A percentile compares a stretch with the other conserved stretches of the same genome.
These are phyloP conservation scores for Drosophila ficusphila DNA, from an alignment of 1,140 invertebrate species.

Conservation along the genomic window DNA sequence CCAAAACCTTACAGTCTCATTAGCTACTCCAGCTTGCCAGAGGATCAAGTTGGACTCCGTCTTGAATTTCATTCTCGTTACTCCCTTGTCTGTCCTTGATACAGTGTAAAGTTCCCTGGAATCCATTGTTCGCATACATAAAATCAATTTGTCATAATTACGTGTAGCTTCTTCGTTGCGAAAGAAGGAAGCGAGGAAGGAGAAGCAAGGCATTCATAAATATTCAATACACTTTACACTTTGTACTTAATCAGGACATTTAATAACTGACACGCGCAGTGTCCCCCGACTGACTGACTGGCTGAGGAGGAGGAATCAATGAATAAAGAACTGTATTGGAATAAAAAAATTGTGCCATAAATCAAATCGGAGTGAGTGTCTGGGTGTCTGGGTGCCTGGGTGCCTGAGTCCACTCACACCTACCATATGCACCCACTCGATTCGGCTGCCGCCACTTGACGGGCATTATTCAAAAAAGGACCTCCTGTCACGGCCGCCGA, in stretches of 20 bases:
- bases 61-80: slow-evolving; percentile 17
- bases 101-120: neutral
- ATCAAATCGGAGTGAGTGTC: no score
- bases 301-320: slow-evolving; percentile 62
- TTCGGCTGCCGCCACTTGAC: slow-evolving; percentile 66
- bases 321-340: slow-evolving; percentile 31
- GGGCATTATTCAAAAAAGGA: slow-evolving; percentile 71
- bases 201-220: slow-evolving; percentile 54
- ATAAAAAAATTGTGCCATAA: slow-evolving; percentile 68
- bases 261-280: slow-evolving; percentile 75
- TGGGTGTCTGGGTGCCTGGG: no score
- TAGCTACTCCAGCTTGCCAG: slow-evolving; percentile 10
- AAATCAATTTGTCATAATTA: slow-evolving; percentile 72
- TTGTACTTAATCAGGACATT: slow-evolving; percentile 78
- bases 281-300: no score
- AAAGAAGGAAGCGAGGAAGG: neutral
- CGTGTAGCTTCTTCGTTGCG: slow-evolving; percentile 16
- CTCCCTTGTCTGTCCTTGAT: no score
- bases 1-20: neutral
- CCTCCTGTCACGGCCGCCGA: slow-evolving; percentile 66
- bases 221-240: slow-evolving; percentile 69
- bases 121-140: slow-evolving; percentile 46
- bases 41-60: slow-evolving; percentile 23
- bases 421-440: slow-evolving; percentile 30
- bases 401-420: neutral